Evolutionary conservation across 2,888 invertebrate species (phyloP), one percentile per base, ranked within the genome.

Genomic region (Eudemis profundana): DNA sequence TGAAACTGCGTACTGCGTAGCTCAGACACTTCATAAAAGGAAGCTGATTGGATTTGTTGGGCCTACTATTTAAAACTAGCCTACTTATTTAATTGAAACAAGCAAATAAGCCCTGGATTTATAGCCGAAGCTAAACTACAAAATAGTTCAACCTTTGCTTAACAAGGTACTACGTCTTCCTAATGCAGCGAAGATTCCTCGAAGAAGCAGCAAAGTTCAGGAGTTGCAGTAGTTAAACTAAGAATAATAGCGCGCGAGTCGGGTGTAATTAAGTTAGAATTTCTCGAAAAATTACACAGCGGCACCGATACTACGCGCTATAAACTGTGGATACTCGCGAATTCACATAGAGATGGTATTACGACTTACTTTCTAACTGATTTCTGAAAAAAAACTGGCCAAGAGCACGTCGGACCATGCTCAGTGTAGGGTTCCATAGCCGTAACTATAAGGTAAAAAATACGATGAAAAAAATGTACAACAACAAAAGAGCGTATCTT

Each of bases 241-340:
- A 66, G 61, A 66, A 66, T 66, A 66, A 66, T 66, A 50, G 66
- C 57, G 19, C 15, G 42, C 19, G 36, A 42, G 49, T 61, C 47
- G 42, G 27, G 38, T n/a, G 61, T 50, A 66, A 66, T 66, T 66
- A 66, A n/a, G 47, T 49, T 66, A 50, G 54, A 61, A 54, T 54
- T 61, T 66, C 42, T 61, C 42, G 61, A 66, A 66, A 66, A 66
- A 66, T 61, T 66, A 66, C 54, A 61, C 54, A 47, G 47, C 61
- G 53, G 47, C 61, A 47, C 66, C 66, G 38, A 61, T 66, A 66
- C 57, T 29, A 12, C 27, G n/a, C 38, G 64, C 27, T 54, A 29
- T 49, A 21, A 46, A 27, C 44, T 53, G 49, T n/a, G 17, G 51
- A 64, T 42, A 44, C 50, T 42, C 29, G 10, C 15, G 54, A 38